Evolutionary conservation across 2,797 vertebrate species (phyloP).

Genomic region (Sebastes trivittatus): DNA sequence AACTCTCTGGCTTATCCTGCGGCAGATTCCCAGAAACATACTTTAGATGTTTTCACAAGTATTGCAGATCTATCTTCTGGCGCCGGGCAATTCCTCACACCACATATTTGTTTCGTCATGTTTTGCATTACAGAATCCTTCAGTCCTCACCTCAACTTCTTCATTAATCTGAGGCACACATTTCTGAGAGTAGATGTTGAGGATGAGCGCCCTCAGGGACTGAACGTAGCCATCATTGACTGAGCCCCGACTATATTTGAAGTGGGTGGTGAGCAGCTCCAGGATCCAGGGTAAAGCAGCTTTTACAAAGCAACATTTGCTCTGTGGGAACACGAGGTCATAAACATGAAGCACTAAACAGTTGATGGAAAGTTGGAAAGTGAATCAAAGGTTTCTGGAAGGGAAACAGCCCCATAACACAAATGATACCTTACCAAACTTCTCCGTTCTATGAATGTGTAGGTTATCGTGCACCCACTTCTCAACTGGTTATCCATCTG

Average conservation of each 20-base stretch:
- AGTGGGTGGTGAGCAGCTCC: slow-evolving; percentile 81
- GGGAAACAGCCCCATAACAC: slow-evolving; percentile 1
- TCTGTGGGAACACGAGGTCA: slow-evolving; percentile 60
- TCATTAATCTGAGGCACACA: slow-evolving; percentile 84
- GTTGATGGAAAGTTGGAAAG: background rate
- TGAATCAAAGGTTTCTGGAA: background rate
- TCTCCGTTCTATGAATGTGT: slow-evolving; percentile 82
- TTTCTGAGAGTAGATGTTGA: slow-evolving; percentile 84
- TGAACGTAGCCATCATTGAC: slow-evolving; percentile 79
- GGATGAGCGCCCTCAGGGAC: slow-evolving; percentile 77
- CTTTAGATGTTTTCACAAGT: background rate
- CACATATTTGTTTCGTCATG: background rate
- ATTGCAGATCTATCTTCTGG: slow-evolving; percentile 7
- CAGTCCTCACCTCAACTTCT: slow-evolving; percentile 78
- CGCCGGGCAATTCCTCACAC: background rate
- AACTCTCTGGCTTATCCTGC: slow-evolving; percentile 81
- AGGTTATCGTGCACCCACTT: slow-evolving; percentile 81
- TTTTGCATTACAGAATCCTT: background rate
- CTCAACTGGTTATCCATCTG: slow-evolving; percentile 85
- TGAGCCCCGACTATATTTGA: slow-evolving; percentile 78
- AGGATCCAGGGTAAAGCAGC: slow-evolving; percentile 83
- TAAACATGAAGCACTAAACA: background rate
- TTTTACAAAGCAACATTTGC: slow-evolving; percentile 84
- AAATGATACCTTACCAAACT: slow-evolving; percentile 77
- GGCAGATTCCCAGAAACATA: slow-evolving; percentile 22